Conservation (phyloP, 2,113 vertebrate genomes). For the Melanotaenia duboulayi region DNA sequence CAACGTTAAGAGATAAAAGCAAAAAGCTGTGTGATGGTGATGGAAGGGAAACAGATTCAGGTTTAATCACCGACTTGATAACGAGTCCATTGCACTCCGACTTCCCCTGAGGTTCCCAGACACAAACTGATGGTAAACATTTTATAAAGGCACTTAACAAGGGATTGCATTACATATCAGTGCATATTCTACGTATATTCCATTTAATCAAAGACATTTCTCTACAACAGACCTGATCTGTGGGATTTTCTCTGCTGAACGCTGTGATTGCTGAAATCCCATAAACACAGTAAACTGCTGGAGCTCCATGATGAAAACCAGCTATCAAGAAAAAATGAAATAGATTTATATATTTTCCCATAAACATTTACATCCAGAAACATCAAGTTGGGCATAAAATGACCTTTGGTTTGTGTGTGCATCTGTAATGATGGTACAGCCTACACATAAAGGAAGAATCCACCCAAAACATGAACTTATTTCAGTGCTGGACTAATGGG, state of each 20-base stretch:
- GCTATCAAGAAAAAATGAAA: conserved; percentile 35
- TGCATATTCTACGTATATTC: conserved; percentile 64
- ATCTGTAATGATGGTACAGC: conserved; percentile 57
- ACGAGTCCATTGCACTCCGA: conserved; percentile 56
- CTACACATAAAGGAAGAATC: conserved; percentile 63
- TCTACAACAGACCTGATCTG: conserved; percentile 43
- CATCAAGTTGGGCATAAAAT: conserved; percentile 57
- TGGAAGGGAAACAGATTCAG: conserved; percentile 48
- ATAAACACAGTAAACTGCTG: conserved; percentile 13
- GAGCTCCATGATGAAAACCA: conserved; percentile 26
- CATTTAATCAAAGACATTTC: conserved; percentile 44
- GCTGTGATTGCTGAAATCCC: conserved; percentile 22
- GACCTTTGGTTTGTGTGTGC: conserved; percentile 80
- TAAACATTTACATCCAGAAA: conserved; percentile 65
- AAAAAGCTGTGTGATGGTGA: conserved; percentile 45
- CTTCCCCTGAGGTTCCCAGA: conserved; percentile 73
- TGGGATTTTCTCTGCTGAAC: conserved; percentile 18
- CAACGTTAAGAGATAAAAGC: conserved; percentile 52
- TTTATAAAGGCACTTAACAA: conserved; percentile 77
- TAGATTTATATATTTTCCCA: conserved; percentile 17
- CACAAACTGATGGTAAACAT: conserved; percentile 66
- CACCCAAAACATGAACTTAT: conserved; percentile 24
- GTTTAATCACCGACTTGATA: conserved; percentile 55
- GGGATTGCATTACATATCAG: conserved; percentile 73
- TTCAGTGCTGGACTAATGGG: not conserved